Percentiles rank a stretch among this genome's conserved stretches.
These are phyloP conservation scores for Lates japonicus DNA, from an alignment of 2,797 vertebrate species.

Conservation along the genomic window DNA sequence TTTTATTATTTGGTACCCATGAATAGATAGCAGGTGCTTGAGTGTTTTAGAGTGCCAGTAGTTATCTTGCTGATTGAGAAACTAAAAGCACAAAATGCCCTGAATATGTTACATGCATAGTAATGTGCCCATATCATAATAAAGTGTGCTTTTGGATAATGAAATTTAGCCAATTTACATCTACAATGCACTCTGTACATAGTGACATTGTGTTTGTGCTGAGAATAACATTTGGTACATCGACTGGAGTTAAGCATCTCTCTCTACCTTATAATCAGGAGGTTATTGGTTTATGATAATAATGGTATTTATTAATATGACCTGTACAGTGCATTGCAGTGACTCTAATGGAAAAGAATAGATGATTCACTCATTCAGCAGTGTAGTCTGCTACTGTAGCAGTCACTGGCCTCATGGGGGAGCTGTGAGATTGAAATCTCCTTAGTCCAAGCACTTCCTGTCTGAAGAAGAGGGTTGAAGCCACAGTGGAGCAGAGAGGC, in stretches of 20 bases:
- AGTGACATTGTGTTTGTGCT: slow-evolving; percentile 75
- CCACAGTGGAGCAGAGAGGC: slow-evolving; percentile 53
- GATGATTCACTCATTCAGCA: slow-evolving; percentile 58
- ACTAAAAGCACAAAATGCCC: slow-evolving; percentile 85
- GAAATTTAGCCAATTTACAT: slow-evolving; percentile 72
- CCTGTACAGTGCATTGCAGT: slow-evolving; percentile 80
- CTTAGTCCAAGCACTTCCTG: slow-evolving; percentile 46
- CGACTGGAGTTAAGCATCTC: slow-evolving; percentile 71
- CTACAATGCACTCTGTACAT: slow-evolving; percentile 72
- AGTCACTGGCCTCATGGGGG: slow-evolving; percentile 71
- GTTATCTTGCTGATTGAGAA: slow-evolving; percentile 79
- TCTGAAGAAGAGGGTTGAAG: slow-evolving; percentile 49
- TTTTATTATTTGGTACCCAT: slow-evolving; percentile 86
- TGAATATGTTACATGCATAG: slow-evolving; percentile 89
- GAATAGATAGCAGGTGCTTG: slow-evolving; percentile 81
- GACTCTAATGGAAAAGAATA: slow-evolving; percentile 67
- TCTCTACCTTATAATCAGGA: slow-evolving; percentile 77
- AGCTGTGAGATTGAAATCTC: slow-evolving; percentile 55
- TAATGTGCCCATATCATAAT: slow-evolving; percentile 84
- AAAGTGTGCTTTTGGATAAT: slow-evolving; percentile 82
- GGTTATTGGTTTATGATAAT: slow-evolving; percentile 76
- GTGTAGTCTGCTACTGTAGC: slow-evolving; percentile 40
- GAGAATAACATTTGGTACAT: slow-evolving; percentile 78
- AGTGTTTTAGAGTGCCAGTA: slow-evolving; percentile 80
- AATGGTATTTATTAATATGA: slow-evolving; percentile 64